Evolutionary conservation across 1,140 invertebrate species (phyloP), one percentile per base, ranked within the genome.

Genomic region (Mycetomoellerius zeteki): DNA sequence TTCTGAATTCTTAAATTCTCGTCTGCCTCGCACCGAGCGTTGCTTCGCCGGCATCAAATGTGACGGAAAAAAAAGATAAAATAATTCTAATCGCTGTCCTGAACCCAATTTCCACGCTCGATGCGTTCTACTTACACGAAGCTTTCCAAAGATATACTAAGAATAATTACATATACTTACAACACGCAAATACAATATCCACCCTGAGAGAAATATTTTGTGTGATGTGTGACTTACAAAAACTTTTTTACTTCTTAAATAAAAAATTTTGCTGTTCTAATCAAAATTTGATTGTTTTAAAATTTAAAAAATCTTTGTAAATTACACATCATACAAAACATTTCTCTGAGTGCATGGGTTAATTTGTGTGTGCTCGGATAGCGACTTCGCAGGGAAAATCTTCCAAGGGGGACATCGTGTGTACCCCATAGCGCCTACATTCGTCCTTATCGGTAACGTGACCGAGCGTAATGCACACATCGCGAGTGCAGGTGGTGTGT

Each of bases 361-460:
- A 10, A 43, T 43, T 43, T 0, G 24, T 65, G 4, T 10, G 21
- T 27, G 14, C 24, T 27, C 37, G 58, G 3, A n/a, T 54, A 62
- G 19, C 33, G 16, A 21, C 12, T 43, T 33, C 33, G 10, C 6
- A 27, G 24, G 30, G 67, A 73, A 67, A 73, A 82, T 82, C 37
- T 82, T 60, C n/a, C 37, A n/a, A 73, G 54, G 27, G 37, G 27
- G 52, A 73, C 54, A 43, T 52, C 88, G 76, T 56, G 62, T 82
- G 80, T 77, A 62, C 24, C 65, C 37, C 21, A 14, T 19, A 12
- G 37, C 50, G 50, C 58, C 6, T 50, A 73, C 64, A 58, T 19
- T 33, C 69, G 50, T 78, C 24, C 78, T 91, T 91, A 91, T 91
- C 91, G 91, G 88, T 92, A 91, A 92, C 91, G 90, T 91, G 91